These are phyloP conservation scores for Fragum fragum DNA, from an alignment of 2,888 invertebrate species.

Conservation along the genomic window DNA sequence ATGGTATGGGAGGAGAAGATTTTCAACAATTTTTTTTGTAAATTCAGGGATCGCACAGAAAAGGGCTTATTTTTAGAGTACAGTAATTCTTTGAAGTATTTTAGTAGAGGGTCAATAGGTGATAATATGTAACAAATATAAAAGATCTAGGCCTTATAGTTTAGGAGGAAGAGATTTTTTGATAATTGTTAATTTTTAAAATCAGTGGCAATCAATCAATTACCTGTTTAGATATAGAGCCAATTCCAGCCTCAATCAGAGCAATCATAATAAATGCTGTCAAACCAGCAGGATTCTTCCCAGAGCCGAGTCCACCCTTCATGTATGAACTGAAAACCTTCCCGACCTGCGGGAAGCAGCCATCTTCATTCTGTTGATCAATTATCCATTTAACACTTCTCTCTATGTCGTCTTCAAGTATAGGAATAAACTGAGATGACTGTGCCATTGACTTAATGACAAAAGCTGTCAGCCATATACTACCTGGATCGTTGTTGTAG, in stretches of 20 bases:
- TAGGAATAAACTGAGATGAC: conserved; percentile 86
- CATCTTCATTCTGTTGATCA: neutral
- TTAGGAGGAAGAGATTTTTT: no score
- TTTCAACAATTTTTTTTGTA: no score
- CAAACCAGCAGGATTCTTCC: conserved; percentile 72
- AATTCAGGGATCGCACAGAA: no score
- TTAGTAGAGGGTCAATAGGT: no score
- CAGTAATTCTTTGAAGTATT: no score
- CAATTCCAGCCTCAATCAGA: conserved; percentile 72
- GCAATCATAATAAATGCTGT: conserved; percentile 84
- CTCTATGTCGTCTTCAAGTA: conserved; percentile 89
- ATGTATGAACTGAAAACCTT: conserved; percentile 79
- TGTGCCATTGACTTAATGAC: conserved; percentile 91
- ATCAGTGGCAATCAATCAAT: no score
- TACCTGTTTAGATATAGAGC: neutral
- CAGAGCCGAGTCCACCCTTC: conserved; percentile 81
- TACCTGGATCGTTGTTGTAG: conserved; percentile 73
- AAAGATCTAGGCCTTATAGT: no score
- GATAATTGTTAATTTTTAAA: no score
- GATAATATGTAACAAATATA: no score
- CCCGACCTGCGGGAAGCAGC: conserved; percentile 86
- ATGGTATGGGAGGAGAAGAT: no score
- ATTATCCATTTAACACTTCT: conserved; percentile 18
- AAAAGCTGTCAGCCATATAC: conserved; percentile 91
- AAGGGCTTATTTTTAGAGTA: no score